Base-by-base conservation (phyloP, 2,888 invertebrate genomes). In the Lobophora halterata region DNA sequence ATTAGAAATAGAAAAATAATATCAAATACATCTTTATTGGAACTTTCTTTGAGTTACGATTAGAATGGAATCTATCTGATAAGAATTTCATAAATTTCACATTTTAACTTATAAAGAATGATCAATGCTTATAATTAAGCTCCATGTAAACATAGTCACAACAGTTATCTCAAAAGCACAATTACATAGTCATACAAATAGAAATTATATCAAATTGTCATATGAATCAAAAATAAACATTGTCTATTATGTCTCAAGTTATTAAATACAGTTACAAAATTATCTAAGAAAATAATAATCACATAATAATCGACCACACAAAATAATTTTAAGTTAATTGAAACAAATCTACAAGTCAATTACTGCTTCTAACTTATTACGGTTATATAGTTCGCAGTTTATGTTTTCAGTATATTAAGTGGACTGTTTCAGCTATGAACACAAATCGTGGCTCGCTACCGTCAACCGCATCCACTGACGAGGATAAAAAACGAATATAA, bases 1-100 rank as follows among this genome's bases (percentile, higher is more conserved):
- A 87, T 85, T 81, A 86, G 83, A 81, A 79, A 85, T 87, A 86
- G 83, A 86, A 86, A 87, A 87, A 86, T 87, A 86, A 86, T 87
- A 87, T 87, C 82, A 86, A 85, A 85, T 75, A 81, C 73, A 80
- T 81, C 52, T 62, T 71, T 66, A 75, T 77, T 78, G 82, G 80
- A 83, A 82, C 82, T 78, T 64, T 81, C 73, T 61, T 65, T 71
- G 68, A 76, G 77, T 80, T 75, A 74, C n/a, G n/a, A n/a, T 30
- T 34, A 34, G 29, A 25, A 17, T 34, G 25, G 25, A 25, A 32
- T 44, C 28, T 32, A 45, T 31, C 30, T 20, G 28, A 36, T 46
- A 29, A 34, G n/a, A 53, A 45, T 40, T 40, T 39, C 18, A 38
- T 46, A 3, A 29, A 40, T 38, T 41, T 42, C 33, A 39, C 30